Percentiles rank a stretch among this genome's conserved stretches.
phyloP scores from a whole-genome alignment of 2,797 vertebrate genomes.

The Neoniphon sammara region DNA sequence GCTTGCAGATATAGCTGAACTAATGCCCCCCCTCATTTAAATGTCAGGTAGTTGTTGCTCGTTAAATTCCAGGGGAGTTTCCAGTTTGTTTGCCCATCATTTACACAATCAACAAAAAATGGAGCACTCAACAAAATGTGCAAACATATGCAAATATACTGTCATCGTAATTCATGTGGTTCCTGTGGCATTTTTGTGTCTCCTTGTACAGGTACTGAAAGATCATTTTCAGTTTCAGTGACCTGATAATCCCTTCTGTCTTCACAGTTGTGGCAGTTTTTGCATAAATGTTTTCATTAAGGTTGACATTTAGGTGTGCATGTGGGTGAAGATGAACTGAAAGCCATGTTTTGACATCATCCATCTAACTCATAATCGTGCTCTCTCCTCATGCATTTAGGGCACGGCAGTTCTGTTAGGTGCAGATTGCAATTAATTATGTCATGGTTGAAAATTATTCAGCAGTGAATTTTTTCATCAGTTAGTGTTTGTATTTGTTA shows the following conservation, averaged over 20 bases:
- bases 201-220: too few relatives aligned
- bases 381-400: slow-evolving; percentile 6
- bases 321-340: slow-evolving; percentile 1
- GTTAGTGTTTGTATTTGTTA: slow-evolving; percentile 33
- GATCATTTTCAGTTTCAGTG: neutral
- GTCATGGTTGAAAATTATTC: slow-evolving; percentile 18
- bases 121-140: neutral
- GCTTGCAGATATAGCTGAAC: too few relatives aligned
- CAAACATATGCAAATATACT: neutral
- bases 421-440: slow-evolving; percentile 34
- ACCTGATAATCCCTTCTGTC: neutral
- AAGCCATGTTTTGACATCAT: neutral
- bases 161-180: neutral
- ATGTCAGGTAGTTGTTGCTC: too few relatives aligned
- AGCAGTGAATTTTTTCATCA: slow-evolving; percentile 22
- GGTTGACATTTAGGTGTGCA: neutral
- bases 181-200: too few relatives aligned
- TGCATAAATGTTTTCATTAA: neutral
- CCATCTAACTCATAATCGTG: neutral
- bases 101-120: neutral
- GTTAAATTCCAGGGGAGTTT: too few relatives aligned
- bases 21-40: too few relatives aligned
- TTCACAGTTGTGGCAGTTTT: neutral
- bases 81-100: neutral
- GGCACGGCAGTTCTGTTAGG: neutral